Conservation (phyloP, 1,140 invertebrate species). For the Pseudomyrmex dendroicus region DNA sequence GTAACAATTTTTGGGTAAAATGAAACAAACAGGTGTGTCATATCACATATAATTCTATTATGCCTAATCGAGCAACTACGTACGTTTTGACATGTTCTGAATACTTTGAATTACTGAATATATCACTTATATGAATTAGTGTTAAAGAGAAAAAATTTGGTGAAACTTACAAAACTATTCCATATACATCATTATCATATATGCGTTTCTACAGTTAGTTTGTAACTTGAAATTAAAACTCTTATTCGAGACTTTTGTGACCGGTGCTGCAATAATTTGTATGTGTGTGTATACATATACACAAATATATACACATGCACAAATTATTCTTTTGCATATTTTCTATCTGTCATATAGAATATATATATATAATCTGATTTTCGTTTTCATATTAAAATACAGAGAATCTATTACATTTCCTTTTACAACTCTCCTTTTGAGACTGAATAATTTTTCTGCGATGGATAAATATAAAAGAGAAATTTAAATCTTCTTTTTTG, state of each 20-base stretch:
- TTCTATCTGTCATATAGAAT: conserved; percentile 51
- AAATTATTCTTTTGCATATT: conserved; percentile 39
- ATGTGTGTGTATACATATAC: conserved; percentile 2
- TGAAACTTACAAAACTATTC: conserved; percentile 2
- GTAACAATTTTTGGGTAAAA: conserved; percentile 19
- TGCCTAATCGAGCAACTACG: background rate
- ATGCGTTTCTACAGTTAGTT: conserved; percentile 54
- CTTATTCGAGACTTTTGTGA: conserved; percentile 21
- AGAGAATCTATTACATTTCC: conserved; percentile 40
- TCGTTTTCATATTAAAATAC: conserved; percentile 33
- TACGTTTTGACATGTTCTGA: background rate
- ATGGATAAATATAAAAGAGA: background rate
- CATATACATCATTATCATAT: conserved; percentile 36
- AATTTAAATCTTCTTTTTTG: conserved; percentile 35
- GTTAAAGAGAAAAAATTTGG: conserved; percentile 25
- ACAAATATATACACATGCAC: conserved; percentile 9
- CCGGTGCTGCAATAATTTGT: conserved; percentile 27
- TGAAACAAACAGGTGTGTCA: background rate
- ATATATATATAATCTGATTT: conserved; percentile 22
- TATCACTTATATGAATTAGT: background rate
- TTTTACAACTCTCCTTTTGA: conserved; percentile 24
- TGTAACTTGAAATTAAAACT: conserved; percentile 29
- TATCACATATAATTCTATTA: conserved; percentile 11
- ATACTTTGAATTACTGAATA: background rate
- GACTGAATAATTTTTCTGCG: too few relatives aligned